Evolutionary conservation across 2,113 vertebrate species (phyloP).

Genomic region (Delphinapterus leucas): DNA sequence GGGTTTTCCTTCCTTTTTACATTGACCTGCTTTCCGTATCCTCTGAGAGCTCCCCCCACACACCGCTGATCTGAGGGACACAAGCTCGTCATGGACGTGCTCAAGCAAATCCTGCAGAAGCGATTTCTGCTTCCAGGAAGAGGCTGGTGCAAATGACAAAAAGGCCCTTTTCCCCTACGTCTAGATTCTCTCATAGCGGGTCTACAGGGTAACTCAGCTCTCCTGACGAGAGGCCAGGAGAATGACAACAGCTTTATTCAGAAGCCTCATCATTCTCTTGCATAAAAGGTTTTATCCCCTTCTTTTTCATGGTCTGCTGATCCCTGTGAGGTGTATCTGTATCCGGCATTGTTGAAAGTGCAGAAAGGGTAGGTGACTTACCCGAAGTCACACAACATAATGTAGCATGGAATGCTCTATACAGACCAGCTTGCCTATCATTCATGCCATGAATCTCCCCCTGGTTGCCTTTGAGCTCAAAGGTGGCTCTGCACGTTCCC

Average conservation of each 20-base stretch:
- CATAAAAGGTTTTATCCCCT: neutral
- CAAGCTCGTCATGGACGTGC: accelerated
- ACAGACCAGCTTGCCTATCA: neutral
- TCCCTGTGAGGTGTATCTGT: accelerated
- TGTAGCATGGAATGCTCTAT: neutral
- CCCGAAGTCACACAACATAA: neutral
- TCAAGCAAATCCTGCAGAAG: neutral
- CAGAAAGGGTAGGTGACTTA: neutral
- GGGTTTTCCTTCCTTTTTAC: neutral
- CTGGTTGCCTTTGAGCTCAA: neutral
- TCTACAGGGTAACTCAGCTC: neutral
- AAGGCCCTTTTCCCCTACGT: neutral
- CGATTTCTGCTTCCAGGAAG: neutral
- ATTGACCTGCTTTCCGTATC: neutral
- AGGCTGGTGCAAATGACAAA: neutral
- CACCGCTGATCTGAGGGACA: neutral
- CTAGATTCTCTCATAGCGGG: neutral
- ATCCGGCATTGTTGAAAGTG: neutral
- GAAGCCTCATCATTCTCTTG: neutral
- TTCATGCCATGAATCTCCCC: neutral
- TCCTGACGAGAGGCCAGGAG: neutral
- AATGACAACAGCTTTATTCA: neutral
- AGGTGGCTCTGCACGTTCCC: no score
- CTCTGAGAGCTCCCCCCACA: neutral
- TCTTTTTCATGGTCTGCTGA: neutral